Evolutionary conservation across 2,113 vertebrate genomes (phyloP), one percentile per base, ranked within the genome.

Genomic region (Paradoxurus hermaphroditus): DNA sequence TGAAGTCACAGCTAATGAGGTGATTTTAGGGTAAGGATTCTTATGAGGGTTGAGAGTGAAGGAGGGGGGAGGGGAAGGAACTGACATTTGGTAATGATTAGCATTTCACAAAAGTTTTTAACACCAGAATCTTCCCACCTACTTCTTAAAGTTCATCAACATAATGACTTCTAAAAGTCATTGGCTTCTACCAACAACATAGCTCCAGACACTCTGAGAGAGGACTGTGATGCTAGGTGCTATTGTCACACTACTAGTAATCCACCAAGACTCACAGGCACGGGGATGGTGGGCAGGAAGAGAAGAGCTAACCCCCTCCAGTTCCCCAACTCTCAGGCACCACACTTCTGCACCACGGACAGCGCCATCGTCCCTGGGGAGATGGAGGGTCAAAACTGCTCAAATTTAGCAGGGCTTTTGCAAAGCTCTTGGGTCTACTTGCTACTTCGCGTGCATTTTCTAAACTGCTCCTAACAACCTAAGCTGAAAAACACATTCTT

Each of bases 301-400:
- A 14, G 23, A 29, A 29, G 62, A 44, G 6, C 34, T 12, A 7
- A 34, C 5, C 6, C 6, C 19, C 7, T 14, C 4, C 3, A 0
- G 2, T 8, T 27, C 12, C 31, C 19, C 19, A 4, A 1, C 63
- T 29, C 25, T 2, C 73, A 0, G 23, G 53, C 1, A 23, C 3
- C 23, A 49, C 59, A 0, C 73, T 95, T 97, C 97, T 95, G 97
- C 39, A 97, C 96, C 44, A 46, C 11, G 94, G 94, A 90, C 94
- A 98, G 91, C n/a, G 21, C 78, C 1, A n/a, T 2, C 53, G 0
- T 23, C 7, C 56, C 18, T 5, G 3, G 13, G 3, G 11, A 2
- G 1, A 1, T 9, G 14, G 36, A 51, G n/a, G 12, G 65, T 29
- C 63, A 0, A 5, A 0, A 0, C 41, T 1, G 0, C 1, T n/a